These are phyloP conservation scores for Oncorhynchus gorbuscha DNA, from an alignment of 2,113 vertebrate genomes.

Conservation along the genomic window DNA sequence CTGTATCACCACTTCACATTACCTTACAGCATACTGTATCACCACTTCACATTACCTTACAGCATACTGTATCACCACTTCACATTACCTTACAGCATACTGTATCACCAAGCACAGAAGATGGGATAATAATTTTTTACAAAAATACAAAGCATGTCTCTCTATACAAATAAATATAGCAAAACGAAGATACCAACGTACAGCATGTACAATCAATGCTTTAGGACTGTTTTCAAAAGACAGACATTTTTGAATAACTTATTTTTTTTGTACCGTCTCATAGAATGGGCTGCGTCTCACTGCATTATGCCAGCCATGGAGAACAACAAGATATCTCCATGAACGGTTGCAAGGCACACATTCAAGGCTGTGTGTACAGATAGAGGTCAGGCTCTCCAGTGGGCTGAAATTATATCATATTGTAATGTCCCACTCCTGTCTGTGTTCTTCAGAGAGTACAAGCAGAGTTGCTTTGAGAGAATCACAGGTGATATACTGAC, in stretches of 20 bases:
- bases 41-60: neutral
- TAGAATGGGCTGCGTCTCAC: slow-evolving; percentile 33
- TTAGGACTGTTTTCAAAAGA: slow-evolving; percentile 66
- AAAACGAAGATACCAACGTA: slow-evolving; percentile 45
- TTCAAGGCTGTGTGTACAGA: slow-evolving; percentile 50
- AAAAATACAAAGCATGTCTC: slow-evolving; percentile 74
- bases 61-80: neutral
- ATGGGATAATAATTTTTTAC: slow-evolving; percentile 59
- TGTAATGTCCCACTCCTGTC: neutral
- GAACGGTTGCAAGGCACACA: slow-evolving; percentile 40
- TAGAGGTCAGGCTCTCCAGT: neutral
- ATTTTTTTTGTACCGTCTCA: slow-evolving; percentile 13
- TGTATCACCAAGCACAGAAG: no score
- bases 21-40: neutral
- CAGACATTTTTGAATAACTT: slow-evolving; percentile 46
- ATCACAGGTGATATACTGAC: no score
- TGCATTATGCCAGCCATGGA: neutral
- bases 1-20: neutral
- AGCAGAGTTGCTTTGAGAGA: no score
- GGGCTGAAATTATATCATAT: no score
- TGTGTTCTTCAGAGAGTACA: no score
- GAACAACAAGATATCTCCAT: neutral
- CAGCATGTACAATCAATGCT: slow-evolving; percentile 50
- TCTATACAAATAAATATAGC: slow-evolving; percentile 77
- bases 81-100: neutral